These are phyloP conservation scores for Sycophila texana DNA, from an alignment of 2,888 invertebrate species.

Conservation along the genomic window DNA sequence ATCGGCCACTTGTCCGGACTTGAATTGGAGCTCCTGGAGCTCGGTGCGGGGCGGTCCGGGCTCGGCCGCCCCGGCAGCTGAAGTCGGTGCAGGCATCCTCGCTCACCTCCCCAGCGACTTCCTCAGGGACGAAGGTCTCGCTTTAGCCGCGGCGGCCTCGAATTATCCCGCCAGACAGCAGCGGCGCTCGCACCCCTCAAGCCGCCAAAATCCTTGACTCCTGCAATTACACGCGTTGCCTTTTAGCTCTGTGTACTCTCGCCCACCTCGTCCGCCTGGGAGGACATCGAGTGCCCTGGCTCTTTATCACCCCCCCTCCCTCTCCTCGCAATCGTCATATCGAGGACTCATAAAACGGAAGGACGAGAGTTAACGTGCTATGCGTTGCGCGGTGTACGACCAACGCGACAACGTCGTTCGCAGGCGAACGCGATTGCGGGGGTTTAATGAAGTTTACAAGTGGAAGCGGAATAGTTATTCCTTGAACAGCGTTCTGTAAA, in stretches of 20 bases:
- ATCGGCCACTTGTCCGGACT: slow-evolving; percentile 91
- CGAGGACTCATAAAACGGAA: no score
- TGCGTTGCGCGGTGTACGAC: no score
- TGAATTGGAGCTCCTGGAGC: slow-evolving; percentile 91
- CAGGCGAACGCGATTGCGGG: no score
- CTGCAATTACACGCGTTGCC: background rate
- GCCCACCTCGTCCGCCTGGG: background rate
- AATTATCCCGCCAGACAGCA: background rate
- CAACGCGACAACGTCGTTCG: no score
- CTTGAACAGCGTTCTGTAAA: no score
- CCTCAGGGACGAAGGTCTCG: background rate
- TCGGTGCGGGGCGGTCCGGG: slow-evolving; percentile 88
- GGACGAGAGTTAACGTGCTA: no score
- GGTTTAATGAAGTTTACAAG: no score
- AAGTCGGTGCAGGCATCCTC: slow-evolving; percentile 75
- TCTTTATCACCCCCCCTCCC: no score
- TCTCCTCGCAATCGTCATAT: no score
- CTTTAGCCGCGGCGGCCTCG: background rate
- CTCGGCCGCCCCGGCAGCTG: slow-evolving; percentile 78
- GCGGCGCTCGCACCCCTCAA: background rate
- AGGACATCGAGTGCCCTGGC: no score
- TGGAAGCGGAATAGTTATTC: no score
- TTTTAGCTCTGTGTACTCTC: background rate
- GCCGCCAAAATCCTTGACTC: background rate
- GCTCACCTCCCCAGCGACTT: slow-evolving; percentile 21